These are phyloP conservation scores for Fopius arisanus DNA, from an alignment of 1,140 invertebrate genomes.

Conservation along the genomic window DNA sequence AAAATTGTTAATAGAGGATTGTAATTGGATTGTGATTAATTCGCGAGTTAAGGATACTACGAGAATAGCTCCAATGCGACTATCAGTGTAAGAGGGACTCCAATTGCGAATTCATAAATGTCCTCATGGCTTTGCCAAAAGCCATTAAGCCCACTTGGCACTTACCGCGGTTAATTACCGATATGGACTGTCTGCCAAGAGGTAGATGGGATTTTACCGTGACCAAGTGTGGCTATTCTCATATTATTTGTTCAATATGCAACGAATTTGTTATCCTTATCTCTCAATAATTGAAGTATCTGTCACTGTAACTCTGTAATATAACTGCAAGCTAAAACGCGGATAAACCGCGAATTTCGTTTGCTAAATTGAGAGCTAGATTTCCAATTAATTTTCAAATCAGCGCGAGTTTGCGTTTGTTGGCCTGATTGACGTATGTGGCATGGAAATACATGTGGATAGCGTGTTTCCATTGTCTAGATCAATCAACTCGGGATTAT, in stretches of 20 bases:
- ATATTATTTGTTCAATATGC: neutral
- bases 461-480: too few species aligned
- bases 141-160: slow-evolving; percentile 10
- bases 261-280: neutral
- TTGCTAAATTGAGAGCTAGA: too few species aligned
- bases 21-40: slow-evolving; percentile 13
- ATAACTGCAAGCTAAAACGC: too few species aligned
- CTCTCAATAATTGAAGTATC: too few species aligned
- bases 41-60: neutral
- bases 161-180: slow-evolving; percentile 23
- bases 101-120: slow-evolving; percentile 13
- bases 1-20: too few species aligned
- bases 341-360: too few species aligned
- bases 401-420: too few species aligned
- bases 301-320: too few species aligned
- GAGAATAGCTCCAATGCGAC: neutral
- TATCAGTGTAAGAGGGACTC: neutral
- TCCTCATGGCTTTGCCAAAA: neutral
- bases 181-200: slow-evolving; percentile 7
- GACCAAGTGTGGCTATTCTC: neutral
- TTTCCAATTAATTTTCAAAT: too few species aligned
- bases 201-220: neutral
- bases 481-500: too few species aligned
- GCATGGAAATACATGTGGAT: too few species aligned
- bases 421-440: too few species aligned